Evolutionary conservation across 1,140 invertebrate species (phyloP).

Genomic region (Whitmania pigra): DNA sequence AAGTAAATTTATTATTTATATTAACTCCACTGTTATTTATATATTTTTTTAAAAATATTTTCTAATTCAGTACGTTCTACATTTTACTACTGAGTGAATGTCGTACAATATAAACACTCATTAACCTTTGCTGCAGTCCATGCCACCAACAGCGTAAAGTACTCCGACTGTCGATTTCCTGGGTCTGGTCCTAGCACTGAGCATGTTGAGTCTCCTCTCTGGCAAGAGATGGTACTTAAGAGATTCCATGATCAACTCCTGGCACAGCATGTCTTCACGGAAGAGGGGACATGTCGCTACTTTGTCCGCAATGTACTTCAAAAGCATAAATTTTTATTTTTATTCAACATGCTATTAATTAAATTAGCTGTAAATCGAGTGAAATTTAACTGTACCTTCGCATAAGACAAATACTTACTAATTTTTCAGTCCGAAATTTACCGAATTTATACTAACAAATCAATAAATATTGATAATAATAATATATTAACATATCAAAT

Average conservation of each 20-base stretch:
- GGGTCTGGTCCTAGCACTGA: slow-evolving; percentile 65
- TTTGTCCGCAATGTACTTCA: slow-evolving; percentile 68
- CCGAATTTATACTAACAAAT: too few relatives aligned
- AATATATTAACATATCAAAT: too few relatives aligned
- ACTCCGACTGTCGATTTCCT: slow-evolving; percentile 77
- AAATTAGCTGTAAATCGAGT: too few relatives aligned
- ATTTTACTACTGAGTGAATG: too few relatives aligned
- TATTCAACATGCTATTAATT: background rate
- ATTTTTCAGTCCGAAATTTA: too few relatives aligned
- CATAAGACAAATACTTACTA: too few relatives aligned
- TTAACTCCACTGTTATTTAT: too few relatives aligned
- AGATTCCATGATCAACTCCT: slow-evolving; percentile 79
- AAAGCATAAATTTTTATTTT: slow-evolving; percentile 17
- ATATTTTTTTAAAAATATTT: too few relatives aligned
- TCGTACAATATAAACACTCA: background rate
- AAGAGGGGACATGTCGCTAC: slow-evolving; percentile 59
- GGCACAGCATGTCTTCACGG: slow-evolving; percentile 56
- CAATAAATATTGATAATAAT: too few relatives aligned
- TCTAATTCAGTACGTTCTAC: too few relatives aligned
- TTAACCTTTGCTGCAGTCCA: slow-evolving; percentile 67
- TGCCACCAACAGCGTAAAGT: slow-evolving; percentile 73
- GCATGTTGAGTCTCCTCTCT: slow-evolving; percentile 61
- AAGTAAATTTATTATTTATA: too few relatives aligned
- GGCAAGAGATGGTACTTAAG: slow-evolving; percentile 80
- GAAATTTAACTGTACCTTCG: too few relatives aligned